Base-by-base conservation (phyloP, 1,140 invertebrate genomes). In the Popillia japonica region DNA sequence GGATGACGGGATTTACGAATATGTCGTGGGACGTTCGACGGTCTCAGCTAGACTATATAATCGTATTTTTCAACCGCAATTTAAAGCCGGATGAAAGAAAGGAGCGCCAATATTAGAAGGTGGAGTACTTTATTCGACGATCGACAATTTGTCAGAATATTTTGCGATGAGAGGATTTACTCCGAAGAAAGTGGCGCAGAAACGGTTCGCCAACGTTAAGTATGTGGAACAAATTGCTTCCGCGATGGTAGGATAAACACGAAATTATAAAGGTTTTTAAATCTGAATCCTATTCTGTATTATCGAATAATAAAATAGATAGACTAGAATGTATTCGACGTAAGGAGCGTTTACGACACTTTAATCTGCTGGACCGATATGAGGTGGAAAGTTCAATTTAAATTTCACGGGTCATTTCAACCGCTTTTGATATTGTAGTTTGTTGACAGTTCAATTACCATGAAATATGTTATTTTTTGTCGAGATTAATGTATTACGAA, bases 61-160 rank as follows among this genome's bases (percentile, higher is more conserved):
- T 34, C 61, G 61, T 68, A 68, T 68, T 68, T 68, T 68, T 68
- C 61, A 68, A 34, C 61, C 61, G 27, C 61, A 68, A 34, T 68
- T 68, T 68, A 68, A 68, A 68, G 22, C 22, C 17, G 22, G 22
- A 68, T 27, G 14, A 17, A 17, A 55, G 48, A 55, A 55, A 55
- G n/a, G 48, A 55, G 48, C 48, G 17, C n/a, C 44, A 48, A 10
- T n/a, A 48, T 14, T 48, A n/a, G 59, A 64, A 22, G 20, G 27
- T 3, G n/a, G 20, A 68, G 20, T 22, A 68, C 27, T 68, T 34
- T 68, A 10, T 68, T 68, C 9, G 2, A 22, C 61, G 20, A 68
- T 68, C 61, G 22, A 34, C 61, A 68, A 68, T 68, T 68, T 68
- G 61, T 68, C 61, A 55, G 48, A 55, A 55, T 55, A 55, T 55